Base-by-base conservation (phyloP, 2,888 invertebrate genomes). In the Ptychoptera albimana region DNA sequence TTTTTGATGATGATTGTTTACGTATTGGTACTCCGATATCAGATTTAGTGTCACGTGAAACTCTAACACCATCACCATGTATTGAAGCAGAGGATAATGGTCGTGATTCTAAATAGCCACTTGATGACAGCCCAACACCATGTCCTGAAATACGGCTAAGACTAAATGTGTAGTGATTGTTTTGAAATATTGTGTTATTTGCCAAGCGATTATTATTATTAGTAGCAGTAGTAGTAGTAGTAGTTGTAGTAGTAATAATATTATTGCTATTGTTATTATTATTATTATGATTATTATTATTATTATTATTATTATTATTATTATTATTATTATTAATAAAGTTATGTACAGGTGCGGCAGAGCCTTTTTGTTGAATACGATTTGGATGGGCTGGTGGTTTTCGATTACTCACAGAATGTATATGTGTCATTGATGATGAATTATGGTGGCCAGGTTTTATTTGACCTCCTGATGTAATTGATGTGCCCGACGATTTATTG, bases 151-250 rank as follows among this genome's bases (percentile, higher is more conserved):
- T 39, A 35, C 51, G 50, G 47, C 50, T 65, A 52, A 66, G 51
- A 50, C 65, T 64, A 55, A 66, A 65, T 55, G 65, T 64, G 55
- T 66, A 65, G 50, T 66, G 66, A 55, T 65, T 65, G 52, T 64
- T 64, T 55, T 63, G 61, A 53, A 62, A 64, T 48, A 64, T 60
- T 41, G 65, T 66, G 53, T 65, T 63, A 55, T 60, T 64, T 45
- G 53, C 50, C 54, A 65, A 51, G 50, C 52, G 53, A 51, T 53
- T 53, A 46, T 51, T 52, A 47, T 48, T 50, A 48, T 50, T 57
- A 56, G 56, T 59, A 58, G 50, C 58, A 57, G 53, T 53, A 55
- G 55, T 55, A 51, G 51, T 57, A 56, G 53, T 57, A 56, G 47
- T 56, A 54, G 46, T 48, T 46, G 50, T 53, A 52, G 45, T 52